Conservation (phyloP, 1,140 invertebrate genomes). For the Diuraphis noxia region DNA sequence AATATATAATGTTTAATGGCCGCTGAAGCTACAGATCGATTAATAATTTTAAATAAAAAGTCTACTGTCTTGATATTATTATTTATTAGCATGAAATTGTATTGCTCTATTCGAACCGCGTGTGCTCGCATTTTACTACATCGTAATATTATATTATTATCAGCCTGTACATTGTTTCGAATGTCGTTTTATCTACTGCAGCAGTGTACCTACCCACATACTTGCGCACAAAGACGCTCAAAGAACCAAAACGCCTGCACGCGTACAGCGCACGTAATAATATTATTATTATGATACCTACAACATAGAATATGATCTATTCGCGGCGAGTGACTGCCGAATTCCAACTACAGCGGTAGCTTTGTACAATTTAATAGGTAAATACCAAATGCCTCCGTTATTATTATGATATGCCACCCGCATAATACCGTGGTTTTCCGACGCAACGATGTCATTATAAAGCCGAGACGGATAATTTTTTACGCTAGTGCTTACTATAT, state of each 20-base stretch:
- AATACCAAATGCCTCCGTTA: background rate
- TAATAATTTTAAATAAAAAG: too few relatives aligned
- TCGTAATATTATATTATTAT: background rate
- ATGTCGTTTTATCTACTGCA: background rate
- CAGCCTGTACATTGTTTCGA: background rate
- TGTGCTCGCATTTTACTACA: background rate
- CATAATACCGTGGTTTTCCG: background rate
- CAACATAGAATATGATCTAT: background rate
- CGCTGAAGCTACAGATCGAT: too few relatives aligned
- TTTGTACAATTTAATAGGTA: background rate
- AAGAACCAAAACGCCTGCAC: background rate
- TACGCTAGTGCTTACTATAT: too few relatives aligned
- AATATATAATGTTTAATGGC: too few relatives aligned
- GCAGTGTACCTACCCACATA: background rate
- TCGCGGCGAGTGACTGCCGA: background rate
- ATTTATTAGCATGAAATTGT: background rate
- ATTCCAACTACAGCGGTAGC: background rate
- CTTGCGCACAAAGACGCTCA: background rate
- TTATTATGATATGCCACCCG: too few relatives aligned
- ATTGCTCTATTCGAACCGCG: background rate
- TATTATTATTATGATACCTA: background rate
- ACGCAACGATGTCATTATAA: background rate
- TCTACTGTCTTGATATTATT: too few relatives aligned
- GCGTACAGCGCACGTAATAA: background rate
- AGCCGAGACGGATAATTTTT: background rate